Evolutionary conservation across 1,140 invertebrate genomes (phyloP).

Genomic region (Lasioglossum baleicum): DNA sequence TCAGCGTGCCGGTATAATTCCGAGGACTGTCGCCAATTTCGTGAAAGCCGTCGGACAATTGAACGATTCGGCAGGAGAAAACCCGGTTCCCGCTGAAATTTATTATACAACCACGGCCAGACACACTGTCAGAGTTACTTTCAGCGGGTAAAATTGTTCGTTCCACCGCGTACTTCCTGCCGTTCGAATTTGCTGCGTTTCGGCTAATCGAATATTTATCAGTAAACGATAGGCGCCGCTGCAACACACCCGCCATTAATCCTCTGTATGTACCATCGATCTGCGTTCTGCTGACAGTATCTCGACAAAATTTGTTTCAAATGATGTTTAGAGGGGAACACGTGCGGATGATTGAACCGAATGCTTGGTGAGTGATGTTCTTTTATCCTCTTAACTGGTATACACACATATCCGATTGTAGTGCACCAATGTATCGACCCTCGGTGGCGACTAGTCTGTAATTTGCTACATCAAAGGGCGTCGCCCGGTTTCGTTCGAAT

Average conservation of each 20-base stretch:
- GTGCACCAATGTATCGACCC: no score
- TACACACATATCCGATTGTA: no score
- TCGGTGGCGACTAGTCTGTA: no score
- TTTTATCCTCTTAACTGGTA: neutral
- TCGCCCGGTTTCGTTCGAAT: no score
- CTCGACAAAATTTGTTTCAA: neutral
- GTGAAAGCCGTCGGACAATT: neutral
- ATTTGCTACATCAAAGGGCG: no score
- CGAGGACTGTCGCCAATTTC: constrained; percentile 21
- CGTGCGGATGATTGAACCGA: neutral
- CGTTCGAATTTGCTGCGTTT: neutral
- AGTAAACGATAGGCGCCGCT: neutral
- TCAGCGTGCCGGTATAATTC: constrained; percentile 28
- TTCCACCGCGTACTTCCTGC: neutral
- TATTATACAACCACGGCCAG: neutral
- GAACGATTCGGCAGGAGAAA: neutral
- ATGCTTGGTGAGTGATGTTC: neutral
- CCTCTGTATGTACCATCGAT: neutral
- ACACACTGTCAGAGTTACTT: constrained; percentile 8
- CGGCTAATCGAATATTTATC: constrained; percentile 13
- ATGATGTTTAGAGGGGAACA: neutral
- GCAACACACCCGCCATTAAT: neutral
- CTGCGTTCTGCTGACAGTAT: constrained; percentile 1
- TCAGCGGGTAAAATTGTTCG: neutral
- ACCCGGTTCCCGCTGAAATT: neutral